Conservation (phyloP, 2,113 vertebrate genomes). For the Syrrhaptes paradoxus region DNA sequence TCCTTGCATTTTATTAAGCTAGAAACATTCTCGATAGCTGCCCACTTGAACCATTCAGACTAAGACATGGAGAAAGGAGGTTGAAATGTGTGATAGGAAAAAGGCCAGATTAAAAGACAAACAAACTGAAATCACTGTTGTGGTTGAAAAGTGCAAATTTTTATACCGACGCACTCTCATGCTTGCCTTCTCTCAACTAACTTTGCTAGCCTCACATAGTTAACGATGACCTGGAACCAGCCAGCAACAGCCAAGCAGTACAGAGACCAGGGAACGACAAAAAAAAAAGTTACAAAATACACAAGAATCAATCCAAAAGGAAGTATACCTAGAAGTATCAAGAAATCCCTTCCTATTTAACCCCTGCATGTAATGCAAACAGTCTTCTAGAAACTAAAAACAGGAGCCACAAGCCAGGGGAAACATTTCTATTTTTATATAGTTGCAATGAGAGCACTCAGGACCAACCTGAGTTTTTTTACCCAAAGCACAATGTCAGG, state of each 20-base stretch:
- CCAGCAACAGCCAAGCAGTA: neutral
- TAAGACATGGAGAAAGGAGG: neutral
- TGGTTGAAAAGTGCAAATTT: neutral
- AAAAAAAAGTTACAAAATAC: neutral
- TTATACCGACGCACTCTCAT: neutral
- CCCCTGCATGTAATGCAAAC: fast-evolving
- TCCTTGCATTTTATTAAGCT: neutral
- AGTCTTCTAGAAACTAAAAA: neutral
- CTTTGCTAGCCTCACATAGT: neutral
- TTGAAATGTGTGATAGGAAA: neutral
- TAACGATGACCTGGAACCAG: fast-evolving
- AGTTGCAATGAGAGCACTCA: neutral
- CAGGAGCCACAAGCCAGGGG: neutral
- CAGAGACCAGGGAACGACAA: fast-evolving
- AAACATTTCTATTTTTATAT: neutral
- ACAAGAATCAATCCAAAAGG: neutral
- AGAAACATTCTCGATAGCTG: neutral
- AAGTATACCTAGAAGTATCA: neutral
- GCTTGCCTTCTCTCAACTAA: neutral
- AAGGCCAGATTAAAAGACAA: neutral
- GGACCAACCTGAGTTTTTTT: neutral
- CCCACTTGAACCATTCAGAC: neutral
- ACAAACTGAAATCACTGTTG: neutral
- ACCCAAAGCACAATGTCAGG: neutral
- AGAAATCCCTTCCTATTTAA: neutral